These are phyloP conservation scores for Drosophila koepferae DNA, from an alignment of 2,888 invertebrate genomes.

Conservation along the genomic window DNA sequence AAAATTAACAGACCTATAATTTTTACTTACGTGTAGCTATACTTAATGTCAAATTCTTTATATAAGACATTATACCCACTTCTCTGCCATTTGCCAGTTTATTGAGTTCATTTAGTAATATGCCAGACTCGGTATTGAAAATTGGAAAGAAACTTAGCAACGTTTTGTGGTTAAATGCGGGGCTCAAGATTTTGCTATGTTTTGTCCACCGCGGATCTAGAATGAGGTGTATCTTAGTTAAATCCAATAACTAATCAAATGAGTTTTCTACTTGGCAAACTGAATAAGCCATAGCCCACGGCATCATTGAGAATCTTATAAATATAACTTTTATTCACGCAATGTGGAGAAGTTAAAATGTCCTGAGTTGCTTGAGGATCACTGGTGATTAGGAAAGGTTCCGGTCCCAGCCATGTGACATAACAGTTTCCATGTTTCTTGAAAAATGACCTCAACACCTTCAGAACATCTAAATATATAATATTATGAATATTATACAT, in stretches of 20 bases:
- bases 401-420: slow-evolving; percentile 77
- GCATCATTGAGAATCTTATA: slow-evolving; percentile 58
- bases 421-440: slow-evolving; percentile 57
- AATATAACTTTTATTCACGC: slow-evolving; percentile 62
- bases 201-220: slow-evolving; percentile 67
- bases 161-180: slow-evolving; percentile 76
- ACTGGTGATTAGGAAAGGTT: slow-evolving; percentile 71
- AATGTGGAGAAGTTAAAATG: slow-evolving; percentile 69
- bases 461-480: slow-evolving; percentile 6
- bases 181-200: slow-evolving; percentile 74
- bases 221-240: too few relatives aligned
- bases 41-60: slow-evolving; percentile 54
- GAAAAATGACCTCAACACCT: not conserved
- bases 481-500: not conserved
- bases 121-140: slow-evolving; percentile 69
- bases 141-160: slow-evolving; percentile 73
- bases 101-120: slow-evolving; percentile 52
- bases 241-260: slow-evolving; percentile 13
- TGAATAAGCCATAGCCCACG: slow-evolving; percentile 69
- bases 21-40: slow-evolving; percentile 71
- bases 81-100: slow-evolving; percentile 47
- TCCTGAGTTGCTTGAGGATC: slow-evolving; percentile 72
- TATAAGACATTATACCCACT: slow-evolving; percentile 41
- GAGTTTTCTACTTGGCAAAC: slow-evolving; percentile 49
- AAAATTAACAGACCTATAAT: too few relatives aligned